phyloP scores from a whole-genome alignment of 2,888 invertebrate species.

The Altica lythri region DNA sequence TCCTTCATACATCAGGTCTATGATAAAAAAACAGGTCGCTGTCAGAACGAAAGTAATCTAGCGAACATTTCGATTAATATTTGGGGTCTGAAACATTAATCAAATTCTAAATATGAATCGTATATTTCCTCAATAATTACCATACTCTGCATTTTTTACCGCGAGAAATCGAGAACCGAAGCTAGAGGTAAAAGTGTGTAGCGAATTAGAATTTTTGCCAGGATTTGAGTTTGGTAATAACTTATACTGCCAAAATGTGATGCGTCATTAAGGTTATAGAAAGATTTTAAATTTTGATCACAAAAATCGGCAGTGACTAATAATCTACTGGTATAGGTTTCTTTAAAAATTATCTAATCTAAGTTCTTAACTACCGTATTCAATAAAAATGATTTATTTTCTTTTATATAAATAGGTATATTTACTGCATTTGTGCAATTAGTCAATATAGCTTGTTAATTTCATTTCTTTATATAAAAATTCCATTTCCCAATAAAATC shows the following conservation, averaged over 20 bases:
- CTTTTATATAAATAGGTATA: too few relatives aligned
- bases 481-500: background rate
- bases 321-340: too few relatives aligned
- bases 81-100: slow-evolving; percentile 44
- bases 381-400: too few relatives aligned
- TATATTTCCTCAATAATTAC: slow-evolving; percentile 43
- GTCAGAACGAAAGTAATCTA: slow-evolving; percentile 42
- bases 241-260: background rate
- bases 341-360: too few relatives aligned
- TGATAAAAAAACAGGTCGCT: slow-evolving; percentile 25
- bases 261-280: background rate
- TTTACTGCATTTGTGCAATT: too few relatives aligned
- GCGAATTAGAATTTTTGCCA: background rate
- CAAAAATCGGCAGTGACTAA: too few relatives aligned
- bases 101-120: slow-evolving; percentile 42
- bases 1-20: slow-evolving; percentile 24
- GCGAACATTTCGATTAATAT: slow-evolving; percentile 46
- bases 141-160: slow-evolving; percentile 41
- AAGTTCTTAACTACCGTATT: too few relatives aligned
- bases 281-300: too few relatives aligned
- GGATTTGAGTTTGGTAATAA: too few relatives aligned
- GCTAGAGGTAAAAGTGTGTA: slow-evolving; percentile 5
- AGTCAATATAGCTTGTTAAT: too few relatives aligned
- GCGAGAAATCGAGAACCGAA: slow-evolving; percentile 16
- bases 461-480: background rate